Conservation (phyloP, 2,888 invertebrate genomes). For the Schrankia costaestrigalis region DNA sequence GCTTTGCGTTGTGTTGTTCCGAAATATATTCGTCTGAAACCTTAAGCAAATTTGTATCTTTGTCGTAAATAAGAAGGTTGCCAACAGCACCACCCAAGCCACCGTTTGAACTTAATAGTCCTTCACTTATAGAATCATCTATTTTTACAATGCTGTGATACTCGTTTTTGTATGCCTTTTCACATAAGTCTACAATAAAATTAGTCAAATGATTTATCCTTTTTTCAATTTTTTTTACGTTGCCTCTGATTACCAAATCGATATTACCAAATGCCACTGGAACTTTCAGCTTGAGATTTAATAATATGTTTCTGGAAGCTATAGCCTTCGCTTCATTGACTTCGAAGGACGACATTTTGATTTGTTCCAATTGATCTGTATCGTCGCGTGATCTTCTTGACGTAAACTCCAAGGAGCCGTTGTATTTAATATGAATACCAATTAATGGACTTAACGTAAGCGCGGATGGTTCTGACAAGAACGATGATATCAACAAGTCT, state of each 20-base stretch:
- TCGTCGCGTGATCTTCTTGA: not conserved
- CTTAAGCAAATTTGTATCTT: conserved; percentile 6
- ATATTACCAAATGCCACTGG: no score
- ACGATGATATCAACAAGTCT: not conserved
- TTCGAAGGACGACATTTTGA: not conserved
- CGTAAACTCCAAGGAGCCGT: conserved; percentile 1
- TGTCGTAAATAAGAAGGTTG: conserved; percentile 8
- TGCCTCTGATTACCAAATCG: conserved; percentile 6
- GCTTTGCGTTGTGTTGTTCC: conserved; percentile 6
- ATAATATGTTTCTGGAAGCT: not conserved
- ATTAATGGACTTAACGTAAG: conserved; percentile 9
- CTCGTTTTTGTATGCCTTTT: not conserved
- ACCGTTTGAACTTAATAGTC: conserved; percentile 3
- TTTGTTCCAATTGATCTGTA: not conserved
- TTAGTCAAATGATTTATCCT: not conserved
- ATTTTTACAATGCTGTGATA: conserved; percentile 3
- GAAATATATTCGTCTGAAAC: conserved; percentile 1
- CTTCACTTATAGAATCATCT: conserved; percentile 7
- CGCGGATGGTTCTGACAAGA: conserved; percentile 3
- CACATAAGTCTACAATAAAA: not conserved
- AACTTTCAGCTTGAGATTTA: conserved; percentile 5
- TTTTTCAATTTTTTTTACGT: not conserved
- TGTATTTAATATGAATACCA: no score
- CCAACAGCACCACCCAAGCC: conserved; percentile 11
- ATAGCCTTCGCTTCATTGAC: conserved; percentile 1